Evolutionary conservation across 2,797 vertebrate genomes (phyloP).

Genomic region (Phalloptychus januarius): DNA sequence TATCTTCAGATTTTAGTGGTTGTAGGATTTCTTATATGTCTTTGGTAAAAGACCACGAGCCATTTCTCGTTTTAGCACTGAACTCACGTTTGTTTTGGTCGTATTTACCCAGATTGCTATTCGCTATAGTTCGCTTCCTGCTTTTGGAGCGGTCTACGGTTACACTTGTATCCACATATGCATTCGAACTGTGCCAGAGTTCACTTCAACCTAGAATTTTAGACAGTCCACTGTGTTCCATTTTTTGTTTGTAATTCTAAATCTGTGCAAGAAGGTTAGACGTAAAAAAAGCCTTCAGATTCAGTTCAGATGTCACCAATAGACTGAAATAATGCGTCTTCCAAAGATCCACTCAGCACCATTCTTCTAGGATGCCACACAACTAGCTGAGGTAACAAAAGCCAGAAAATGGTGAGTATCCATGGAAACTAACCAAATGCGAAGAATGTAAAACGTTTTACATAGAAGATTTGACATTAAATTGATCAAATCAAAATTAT

Average conservation of each 20-base stretch:
- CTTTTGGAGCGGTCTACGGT: too few relatives aligned
- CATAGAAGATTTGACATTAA: background rate
- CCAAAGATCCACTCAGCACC: background rate
- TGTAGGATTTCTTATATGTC: too few relatives aligned
- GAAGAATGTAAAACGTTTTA: background rate
- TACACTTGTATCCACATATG: too few relatives aligned
- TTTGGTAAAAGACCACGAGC: too few relatives aligned
- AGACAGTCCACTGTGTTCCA: too few relatives aligned
- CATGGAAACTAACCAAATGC: background rate
- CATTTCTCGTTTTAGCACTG: too few relatives aligned
- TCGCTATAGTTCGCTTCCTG: too few relatives aligned
- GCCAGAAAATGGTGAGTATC: background rate
- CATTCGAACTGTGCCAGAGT: too few relatives aligned
- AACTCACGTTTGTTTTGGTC: too few relatives aligned
- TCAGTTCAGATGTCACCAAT: background rate
- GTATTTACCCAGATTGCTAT: too few relatives aligned
- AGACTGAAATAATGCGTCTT: background rate
- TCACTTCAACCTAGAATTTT: too few relatives aligned
- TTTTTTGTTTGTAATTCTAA: background rate
- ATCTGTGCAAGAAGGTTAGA: background rate
- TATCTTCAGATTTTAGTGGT: too few relatives aligned
- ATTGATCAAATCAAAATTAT: background rate
- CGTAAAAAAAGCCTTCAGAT: background rate
- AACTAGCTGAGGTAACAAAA: background rate
- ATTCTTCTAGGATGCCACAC: background rate